These are phyloP conservation scores for Drosophila colorata DNA, from an alignment of 2,888 invertebrate genomes.

Conservation along the genomic window DNA sequence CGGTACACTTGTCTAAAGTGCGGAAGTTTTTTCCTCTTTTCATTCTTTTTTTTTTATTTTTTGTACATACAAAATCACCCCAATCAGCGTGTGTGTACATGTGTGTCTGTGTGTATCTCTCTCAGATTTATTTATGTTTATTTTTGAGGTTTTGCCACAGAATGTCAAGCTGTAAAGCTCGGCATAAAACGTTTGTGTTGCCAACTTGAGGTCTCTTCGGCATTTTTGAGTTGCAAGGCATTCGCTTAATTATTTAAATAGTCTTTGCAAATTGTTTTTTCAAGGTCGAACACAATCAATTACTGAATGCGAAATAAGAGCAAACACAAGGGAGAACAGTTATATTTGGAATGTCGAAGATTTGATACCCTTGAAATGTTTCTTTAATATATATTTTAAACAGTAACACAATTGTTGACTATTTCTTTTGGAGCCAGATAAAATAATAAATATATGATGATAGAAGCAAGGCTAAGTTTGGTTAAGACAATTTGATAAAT, in stretches of 20 bases:
- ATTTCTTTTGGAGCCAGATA: no score
- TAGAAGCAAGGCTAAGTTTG: no score
- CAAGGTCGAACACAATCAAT: constrained; percentile 52
- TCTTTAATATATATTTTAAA: neutral
- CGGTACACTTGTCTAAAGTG: constrained; percentile 53
- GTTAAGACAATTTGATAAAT: no score
- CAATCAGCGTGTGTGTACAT: constrained; percentile 10
- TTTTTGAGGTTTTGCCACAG: constrained; percentile 41
- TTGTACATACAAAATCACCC: constrained; percentile 27
- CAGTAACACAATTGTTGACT: no score
- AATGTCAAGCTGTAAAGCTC: constrained; percentile 37
- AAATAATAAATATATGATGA: no score
- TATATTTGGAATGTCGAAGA: neutral
- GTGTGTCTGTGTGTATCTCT: constrained; percentile 15
- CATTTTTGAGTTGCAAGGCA: constrained; percentile 23
- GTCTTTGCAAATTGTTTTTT: constrained; percentile 39
- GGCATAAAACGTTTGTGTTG: constrained; percentile 17
- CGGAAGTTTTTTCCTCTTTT: constrained; percentile 37
- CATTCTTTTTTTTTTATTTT: neutral
- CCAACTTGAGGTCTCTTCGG: constrained; percentile 21
- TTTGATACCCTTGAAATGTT: neutral
- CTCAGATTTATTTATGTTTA: constrained; percentile 53
- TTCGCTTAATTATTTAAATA: constrained; percentile 50
- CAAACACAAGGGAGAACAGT: neutral
- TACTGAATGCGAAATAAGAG: constrained; percentile 12